Conservation (phyloP, 2,113 vertebrate species). For the Chloropsis hardwickii region DNA sequence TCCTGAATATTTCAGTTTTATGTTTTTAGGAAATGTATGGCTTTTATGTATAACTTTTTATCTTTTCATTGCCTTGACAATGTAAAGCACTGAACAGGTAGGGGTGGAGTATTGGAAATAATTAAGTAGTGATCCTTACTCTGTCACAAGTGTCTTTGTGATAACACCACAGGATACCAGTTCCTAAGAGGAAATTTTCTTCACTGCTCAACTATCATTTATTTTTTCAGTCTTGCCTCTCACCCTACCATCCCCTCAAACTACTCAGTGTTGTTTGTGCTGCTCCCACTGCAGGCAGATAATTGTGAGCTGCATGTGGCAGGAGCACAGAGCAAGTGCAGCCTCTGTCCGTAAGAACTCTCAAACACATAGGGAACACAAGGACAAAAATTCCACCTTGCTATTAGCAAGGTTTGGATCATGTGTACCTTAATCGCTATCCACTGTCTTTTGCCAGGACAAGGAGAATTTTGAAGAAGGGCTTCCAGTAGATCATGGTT, state of each 20-base stretch:
- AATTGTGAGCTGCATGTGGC: rapidly evolving
- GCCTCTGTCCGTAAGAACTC: not conserved
- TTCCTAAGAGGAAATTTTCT: not conserved
- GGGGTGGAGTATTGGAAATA: not conserved
- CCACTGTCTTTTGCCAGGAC: not conserved
- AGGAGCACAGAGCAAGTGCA: not conserved
- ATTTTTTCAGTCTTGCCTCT: not conserved
- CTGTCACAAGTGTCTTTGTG: not conserved
- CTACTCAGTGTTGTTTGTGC: not conserved
- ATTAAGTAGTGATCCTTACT: not conserved
- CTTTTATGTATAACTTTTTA: not conserved
- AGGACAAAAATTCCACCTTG: not conserved
- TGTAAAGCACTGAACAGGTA: not conserved
- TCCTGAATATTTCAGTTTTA: not conserved
- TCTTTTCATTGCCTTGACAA: not conserved
- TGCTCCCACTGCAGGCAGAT: not conserved
- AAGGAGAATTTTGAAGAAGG: not conserved
- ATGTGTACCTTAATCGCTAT: not conserved
- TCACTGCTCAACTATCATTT: not conserved
- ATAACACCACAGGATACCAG: not conserved
- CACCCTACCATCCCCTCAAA: not conserved
- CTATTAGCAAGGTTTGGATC: not conserved
- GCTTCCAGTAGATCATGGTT: not conserved
- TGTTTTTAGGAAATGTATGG: not conserved
- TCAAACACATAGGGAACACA: rapidly evolving